Evolutionary conservation across 2,888 invertebrate genomes (phyloP).

Genomic region (Volucella bombylans): DNA sequence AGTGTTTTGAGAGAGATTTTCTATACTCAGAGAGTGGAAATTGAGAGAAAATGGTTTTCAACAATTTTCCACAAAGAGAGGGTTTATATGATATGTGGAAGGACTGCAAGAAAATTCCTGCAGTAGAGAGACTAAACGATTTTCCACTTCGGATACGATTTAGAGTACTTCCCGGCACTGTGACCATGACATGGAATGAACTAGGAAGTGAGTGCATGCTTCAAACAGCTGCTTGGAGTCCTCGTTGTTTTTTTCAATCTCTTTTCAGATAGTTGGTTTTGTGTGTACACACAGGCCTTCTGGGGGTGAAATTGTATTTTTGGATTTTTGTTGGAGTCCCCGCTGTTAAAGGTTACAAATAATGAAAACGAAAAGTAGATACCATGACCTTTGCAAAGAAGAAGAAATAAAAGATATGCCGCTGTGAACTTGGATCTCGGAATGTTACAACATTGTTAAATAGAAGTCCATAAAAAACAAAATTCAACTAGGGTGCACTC

Average conservation of each 20-base stretch:
- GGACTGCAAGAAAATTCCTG: constrained; percentile 61
- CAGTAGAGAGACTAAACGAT: constrained; percentile 40
- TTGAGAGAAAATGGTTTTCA: constrained; percentile 37
- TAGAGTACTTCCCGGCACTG: constrained; percentile 29
- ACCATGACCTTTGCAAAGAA: too few species aligned
- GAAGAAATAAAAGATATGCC: too few species aligned
- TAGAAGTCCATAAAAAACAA: too few species aligned
- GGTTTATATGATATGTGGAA: neutral
- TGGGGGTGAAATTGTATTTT: too few species aligned
- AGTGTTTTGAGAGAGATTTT: neutral
- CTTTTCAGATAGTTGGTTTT: neutral
- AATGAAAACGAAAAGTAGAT: too few species aligned
- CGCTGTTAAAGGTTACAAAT: too few species aligned
- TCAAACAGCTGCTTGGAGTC: constrained; percentile 34
- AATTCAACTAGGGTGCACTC: too few species aligned
- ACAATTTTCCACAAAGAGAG: constrained; percentile 30
- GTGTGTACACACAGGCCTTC: too few species aligned
- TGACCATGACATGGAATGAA: constrained; percentile 63
- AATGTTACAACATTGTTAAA: too few species aligned
- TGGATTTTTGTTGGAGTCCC: too few species aligned
- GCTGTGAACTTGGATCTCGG: too few species aligned
- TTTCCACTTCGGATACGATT: neutral
- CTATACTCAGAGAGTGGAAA: neutral
- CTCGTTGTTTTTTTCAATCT: neutral
- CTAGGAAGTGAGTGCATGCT: constrained; percentile 49